These are phyloP conservation scores for Tragulus kanchil DNA, from an alignment of 2,113 vertebrate species.

Conservation along the genomic window DNA sequence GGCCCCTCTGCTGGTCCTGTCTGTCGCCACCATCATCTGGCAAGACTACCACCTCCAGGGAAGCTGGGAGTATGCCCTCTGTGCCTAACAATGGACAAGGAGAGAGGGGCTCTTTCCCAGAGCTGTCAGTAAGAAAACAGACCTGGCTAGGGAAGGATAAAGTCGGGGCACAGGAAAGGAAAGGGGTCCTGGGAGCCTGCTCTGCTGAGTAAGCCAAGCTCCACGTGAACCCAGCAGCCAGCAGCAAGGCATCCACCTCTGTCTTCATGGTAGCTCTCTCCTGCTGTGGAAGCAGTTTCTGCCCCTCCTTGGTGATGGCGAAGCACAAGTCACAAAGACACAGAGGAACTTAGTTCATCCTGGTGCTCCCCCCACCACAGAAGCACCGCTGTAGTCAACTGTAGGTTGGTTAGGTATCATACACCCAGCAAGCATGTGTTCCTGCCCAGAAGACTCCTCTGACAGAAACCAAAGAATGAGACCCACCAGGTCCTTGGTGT, in stretches of 20 bases:
- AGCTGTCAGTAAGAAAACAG: neutral
- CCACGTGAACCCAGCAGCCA: neutral
- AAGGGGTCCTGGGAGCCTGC: neutral
- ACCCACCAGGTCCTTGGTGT: neutral
- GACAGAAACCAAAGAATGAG: neutral
- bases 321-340: neutral
- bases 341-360: neutral
- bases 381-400: rapidly evolving
- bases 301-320: neutral
- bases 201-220: neutral
- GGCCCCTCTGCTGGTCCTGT: neutral
- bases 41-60: neutral
- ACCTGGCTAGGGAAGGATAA: neutral
- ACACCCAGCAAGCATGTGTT: neutral
- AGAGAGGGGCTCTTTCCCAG: neutral
- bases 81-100: neutral
- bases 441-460: neutral
- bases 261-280: neutral
- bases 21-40: neutral
- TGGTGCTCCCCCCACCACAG: rapidly evolving
- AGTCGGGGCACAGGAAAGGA: rapidly evolving
- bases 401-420: neutral
- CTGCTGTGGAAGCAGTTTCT: neutral
- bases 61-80: neutral
- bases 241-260: neutral